Conservation (phyloP, 2,113 vertebrate genomes). For the Odontophorus gujanensis region DNA sequence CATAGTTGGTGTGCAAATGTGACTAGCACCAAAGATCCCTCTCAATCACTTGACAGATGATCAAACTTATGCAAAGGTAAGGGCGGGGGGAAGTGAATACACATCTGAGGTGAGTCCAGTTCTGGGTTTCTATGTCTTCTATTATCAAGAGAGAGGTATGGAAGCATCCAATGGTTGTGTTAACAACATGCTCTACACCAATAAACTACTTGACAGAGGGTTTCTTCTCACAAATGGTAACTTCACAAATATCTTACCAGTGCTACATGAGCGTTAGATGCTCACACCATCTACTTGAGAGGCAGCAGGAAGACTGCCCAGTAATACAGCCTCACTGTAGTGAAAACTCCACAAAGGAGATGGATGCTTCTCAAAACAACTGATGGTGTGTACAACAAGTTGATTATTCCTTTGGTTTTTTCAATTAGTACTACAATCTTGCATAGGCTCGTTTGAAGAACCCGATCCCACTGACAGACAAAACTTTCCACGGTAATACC, state of each 20-base stretch:
- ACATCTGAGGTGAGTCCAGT: neutral
- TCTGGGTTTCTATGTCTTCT: neutral
- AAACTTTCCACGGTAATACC: neutral
- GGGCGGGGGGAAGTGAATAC: neutral
- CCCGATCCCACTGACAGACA: neutral
- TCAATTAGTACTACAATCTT: neutral
- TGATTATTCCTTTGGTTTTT: neutral
- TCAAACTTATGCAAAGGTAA: neutral
- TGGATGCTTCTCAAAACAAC: neutral
- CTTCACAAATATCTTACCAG: neutral
- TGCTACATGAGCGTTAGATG: fast-evolving
- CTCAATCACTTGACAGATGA: neutral
- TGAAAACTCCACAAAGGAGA: neutral
- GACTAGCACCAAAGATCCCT: neutral
- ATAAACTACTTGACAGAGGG: neutral
- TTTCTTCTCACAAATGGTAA: neutral
- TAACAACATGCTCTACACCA: fast-evolving
- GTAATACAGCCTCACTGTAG: neutral
- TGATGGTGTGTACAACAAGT: fast-evolving
- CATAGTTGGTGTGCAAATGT: neutral
- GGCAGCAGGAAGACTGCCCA: neutral
- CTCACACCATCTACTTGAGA: neutral
- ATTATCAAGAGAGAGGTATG: neutral
- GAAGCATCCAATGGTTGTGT: neutral
- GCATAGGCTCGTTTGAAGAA: neutral